Base-by-base conservation (phyloP, 2,888 invertebrate genomes). In the Tupiocoris notatus region DNA sequence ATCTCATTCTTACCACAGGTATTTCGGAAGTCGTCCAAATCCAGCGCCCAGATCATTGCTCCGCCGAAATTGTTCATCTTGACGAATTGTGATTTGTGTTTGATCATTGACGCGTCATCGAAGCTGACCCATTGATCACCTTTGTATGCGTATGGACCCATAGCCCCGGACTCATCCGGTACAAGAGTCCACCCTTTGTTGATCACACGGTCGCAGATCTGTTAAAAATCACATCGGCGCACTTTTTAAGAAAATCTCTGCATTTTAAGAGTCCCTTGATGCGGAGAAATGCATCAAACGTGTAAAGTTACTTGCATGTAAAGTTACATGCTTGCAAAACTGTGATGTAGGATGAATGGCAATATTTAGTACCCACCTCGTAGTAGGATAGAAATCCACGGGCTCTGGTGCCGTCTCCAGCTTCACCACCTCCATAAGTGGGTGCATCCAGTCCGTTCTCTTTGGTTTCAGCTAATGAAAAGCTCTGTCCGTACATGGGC, bases 101-200 rank as follows among this genome's bases (percentile, higher is more conserved):
- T 87, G 20, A 94, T 89, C 89, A 94, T 95, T 54, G 88, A 88
- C 54, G 91, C 89, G 83, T 96, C 96, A 82, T 96, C 96, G 81
- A 94, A 96, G 6, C 94, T 93, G 3, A 95, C 95, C 96, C 96
- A 96, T 82, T 96, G 96, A 83, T 95, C 93, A 22, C 90, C 87
- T 77, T 87, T 85, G 80, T 90, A 91, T 0, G 95, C 94, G 82
- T 94, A 95, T 0, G 96, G 96, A 0, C 95, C 96, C 85, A 95
- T 94, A 21, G 93, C 87, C 63, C 93, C 91, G 71, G 91, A 88
- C 0, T 89, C 87, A 82, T 95, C 94, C 75, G 92, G 88, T 0
- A 91, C 88, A 6, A 93, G 90, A 56, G 88, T 88, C 93, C 95
- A 94, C 0, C 91, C 91, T 77, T 89, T 89, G 0, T 88, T 86